Evolutionary conservation across 2,888 invertebrate species (phyloP).

Genomic region (Microdon myrmicae): DNA sequence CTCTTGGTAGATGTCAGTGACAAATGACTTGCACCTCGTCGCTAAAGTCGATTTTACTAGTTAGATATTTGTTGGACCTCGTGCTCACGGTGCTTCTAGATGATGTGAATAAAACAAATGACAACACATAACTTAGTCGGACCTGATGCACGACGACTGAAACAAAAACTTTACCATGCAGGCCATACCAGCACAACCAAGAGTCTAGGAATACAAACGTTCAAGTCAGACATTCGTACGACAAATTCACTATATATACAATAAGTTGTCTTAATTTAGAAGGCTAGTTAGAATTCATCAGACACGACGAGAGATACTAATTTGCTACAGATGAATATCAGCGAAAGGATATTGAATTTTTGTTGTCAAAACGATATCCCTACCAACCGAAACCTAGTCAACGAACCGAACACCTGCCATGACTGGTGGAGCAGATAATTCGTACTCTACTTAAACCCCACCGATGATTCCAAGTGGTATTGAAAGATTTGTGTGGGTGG

Average conservation of each 20-base stretch:
- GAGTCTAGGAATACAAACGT: slow-evolving; percentile 12
- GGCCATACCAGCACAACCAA: slow-evolving; percentile 20
- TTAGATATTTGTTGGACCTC: neutral
- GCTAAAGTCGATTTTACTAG: slow-evolving; percentile 14
- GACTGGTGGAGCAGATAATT: too few species aligned
- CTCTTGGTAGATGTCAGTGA: slow-evolving; percentile 46
- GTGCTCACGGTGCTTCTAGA: slow-evolving; percentile 13
- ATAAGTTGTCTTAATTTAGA: slow-evolving; percentile 5
- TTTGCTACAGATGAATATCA: slow-evolving; percentile 23
- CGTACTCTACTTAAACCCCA: too few species aligned
- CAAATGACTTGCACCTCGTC: slow-evolving; percentile 50
- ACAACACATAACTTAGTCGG: slow-evolving; percentile 47
- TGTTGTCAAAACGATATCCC: slow-evolving; percentile 7
- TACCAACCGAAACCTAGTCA: slow-evolving; percentile 3
- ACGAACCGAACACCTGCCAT: slow-evolving; percentile 19
- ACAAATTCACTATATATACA: neutral
- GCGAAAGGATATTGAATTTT: slow-evolving; percentile 35
- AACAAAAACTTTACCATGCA: slow-evolving; percentile 29
- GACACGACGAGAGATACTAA: slow-evolving; percentile 23
- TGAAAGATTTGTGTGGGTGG: too few species aligned
- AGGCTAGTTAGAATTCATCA: slow-evolving; percentile 22
- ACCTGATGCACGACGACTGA: slow-evolving; percentile 47
- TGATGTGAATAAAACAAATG: slow-evolving; percentile 47
- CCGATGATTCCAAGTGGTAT: too few species aligned
- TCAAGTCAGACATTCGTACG: slow-evolving; percentile 14